Evolutionary conservation across 2,888 invertebrate genomes (phyloP), one percentile per base, ranked within the genome.

Genomic region (Hypomecis punctinalis): DNA sequence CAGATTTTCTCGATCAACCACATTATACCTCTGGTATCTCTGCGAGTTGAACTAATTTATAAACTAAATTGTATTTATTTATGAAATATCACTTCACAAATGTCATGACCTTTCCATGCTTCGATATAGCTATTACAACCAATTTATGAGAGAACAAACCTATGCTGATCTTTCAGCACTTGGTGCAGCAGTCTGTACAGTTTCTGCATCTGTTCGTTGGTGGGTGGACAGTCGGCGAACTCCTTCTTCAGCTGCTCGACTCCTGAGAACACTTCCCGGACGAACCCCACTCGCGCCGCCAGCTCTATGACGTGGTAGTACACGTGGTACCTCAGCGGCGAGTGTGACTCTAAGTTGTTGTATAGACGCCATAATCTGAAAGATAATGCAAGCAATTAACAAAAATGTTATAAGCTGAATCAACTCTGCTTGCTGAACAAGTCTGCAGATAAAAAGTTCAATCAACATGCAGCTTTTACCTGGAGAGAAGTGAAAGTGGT

Each of bases 221-320:
- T 96, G 5, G 97, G 97, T 13, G 96, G 96, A 76, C 96, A 96
- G 60, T 94, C 94, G 0, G 95, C 94, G 84, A 97, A 97, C 84
- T 97, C 97, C 74, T 95, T 95, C 79, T 96, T 96, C 53, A 98
- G 93, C 79, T 97, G 96, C 48, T 97, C 97, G 0, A 98, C 96
- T 69, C 97, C 97, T 54, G 95, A 95, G 81, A 97, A 98, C 2
- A 98, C 97, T 68, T 97, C 96, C 67, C 95, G 94, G 0, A 99
- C 96, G 75, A 96, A 96, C 66, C 98, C 97, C 36, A 97, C 97
- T 74, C 97, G 96, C 47, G 97, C 96, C 0, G 98, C 98, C 61
- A 99, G 95, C 88, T 97, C 96, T 33, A 99, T 95, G 76, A 99
- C 94, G 81, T 98, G 97, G 81, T 97, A 97, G 88, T 99, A 99